Conservation (phyloP, 2,888 invertebrate species). For the Macrosiphum euphorbiae region DNA sequence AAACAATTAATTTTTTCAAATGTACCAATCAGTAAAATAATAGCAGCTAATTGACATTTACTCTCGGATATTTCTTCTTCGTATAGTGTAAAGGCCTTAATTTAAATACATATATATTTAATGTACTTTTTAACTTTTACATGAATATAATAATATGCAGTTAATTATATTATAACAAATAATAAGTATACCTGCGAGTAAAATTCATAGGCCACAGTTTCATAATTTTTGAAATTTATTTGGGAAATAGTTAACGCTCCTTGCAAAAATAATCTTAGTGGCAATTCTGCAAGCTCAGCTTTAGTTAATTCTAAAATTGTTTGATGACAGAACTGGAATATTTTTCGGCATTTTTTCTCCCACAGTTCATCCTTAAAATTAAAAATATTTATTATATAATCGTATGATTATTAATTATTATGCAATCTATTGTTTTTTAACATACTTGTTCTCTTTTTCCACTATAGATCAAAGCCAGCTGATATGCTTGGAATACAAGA, state of each 20-base stretch:
- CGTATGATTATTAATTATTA: neutral
- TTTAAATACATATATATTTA: neutral
- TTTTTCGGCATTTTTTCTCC: slow-evolving; percentile 98
- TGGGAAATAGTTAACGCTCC: slow-evolving; percentile 94
- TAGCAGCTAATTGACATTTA: slow-evolving; percentile 95
- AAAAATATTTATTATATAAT: slow-evolving; percentile 26
- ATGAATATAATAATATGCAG: neutral
- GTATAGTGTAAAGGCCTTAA: slow-evolving; percentile 92
- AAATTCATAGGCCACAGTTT: slow-evolving; percentile 98
- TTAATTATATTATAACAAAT: neutral
- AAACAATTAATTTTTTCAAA: slow-evolving; percentile 96
- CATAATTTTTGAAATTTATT: slow-evolving; percentile 93
- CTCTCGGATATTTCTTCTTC: slow-evolving; percentile 99
- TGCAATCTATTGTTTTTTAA: neutral
- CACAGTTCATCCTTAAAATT: slow-evolving; percentile 87
- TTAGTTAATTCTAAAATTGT: slow-evolving; percentile 95
- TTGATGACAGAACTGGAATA: slow-evolving; percentile 97
- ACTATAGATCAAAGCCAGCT: slow-evolving; percentile 87
- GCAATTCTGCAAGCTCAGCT: slow-evolving; percentile 93
- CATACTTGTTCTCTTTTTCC: slow-evolving; percentile 80
- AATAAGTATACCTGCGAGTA: slow-evolving; percentile 80
- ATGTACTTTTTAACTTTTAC: neutral
- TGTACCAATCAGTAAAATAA: slow-evolving; percentile 94
- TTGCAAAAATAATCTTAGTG: slow-evolving; percentile 93
- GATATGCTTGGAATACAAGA: slow-evolving; percentile 92